Conservation (phyloP, 92 coral and sea anemone genomes). For the Porites lobata region DNA sequence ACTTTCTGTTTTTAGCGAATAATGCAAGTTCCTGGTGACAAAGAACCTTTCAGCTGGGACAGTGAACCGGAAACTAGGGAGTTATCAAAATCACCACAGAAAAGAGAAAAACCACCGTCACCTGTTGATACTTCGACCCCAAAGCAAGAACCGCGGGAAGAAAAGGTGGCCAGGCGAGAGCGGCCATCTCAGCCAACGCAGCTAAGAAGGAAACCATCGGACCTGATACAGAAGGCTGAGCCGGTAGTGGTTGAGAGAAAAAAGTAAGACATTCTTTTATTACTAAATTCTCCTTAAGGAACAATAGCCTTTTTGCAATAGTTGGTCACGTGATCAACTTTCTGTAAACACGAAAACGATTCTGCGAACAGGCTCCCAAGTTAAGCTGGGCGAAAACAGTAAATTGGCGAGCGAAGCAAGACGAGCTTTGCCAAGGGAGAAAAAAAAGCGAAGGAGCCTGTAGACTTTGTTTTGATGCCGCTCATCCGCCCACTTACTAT, state of each 20-base stretch:
- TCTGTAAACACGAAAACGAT: too few relatives aligned
- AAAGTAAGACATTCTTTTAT: conserved; percentile 29
- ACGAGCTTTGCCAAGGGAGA: too few relatives aligned
- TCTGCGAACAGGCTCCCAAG: too few relatives aligned
- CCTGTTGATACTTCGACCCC: conserved; percentile 88
- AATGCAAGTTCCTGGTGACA: conserved; percentile 81
- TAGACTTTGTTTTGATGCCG: too few relatives aligned
- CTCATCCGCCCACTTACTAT: too few relatives aligned
- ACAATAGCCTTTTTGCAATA: neutral
- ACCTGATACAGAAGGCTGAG: conserved; percentile 24
- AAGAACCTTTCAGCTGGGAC: conserved; percentile 44
- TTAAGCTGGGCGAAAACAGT: too few relatives aligned
- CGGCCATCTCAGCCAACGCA: conserved; percentile 40
- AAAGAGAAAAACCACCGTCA: conserved; percentile 41
- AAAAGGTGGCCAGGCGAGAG: conserved; percentile 43
- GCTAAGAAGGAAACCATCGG: conserved; percentile 42
- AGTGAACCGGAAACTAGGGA: conserved; percentile 36
- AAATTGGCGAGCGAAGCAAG: too few relatives aligned
- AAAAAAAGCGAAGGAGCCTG: too few relatives aligned
- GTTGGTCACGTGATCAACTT: too few relatives aligned
- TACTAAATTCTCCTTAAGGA: neutral
- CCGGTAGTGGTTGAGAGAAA: conserved; percentile 10
- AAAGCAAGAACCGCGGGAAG: conserved; percentile 63
- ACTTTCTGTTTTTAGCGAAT: conserved; percentile 64
- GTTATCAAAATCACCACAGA: conserved; percentile 21